Base-by-base conservation (phyloP, 2,888 invertebrate species). In the Anoplius nigerrimus region DNA sequence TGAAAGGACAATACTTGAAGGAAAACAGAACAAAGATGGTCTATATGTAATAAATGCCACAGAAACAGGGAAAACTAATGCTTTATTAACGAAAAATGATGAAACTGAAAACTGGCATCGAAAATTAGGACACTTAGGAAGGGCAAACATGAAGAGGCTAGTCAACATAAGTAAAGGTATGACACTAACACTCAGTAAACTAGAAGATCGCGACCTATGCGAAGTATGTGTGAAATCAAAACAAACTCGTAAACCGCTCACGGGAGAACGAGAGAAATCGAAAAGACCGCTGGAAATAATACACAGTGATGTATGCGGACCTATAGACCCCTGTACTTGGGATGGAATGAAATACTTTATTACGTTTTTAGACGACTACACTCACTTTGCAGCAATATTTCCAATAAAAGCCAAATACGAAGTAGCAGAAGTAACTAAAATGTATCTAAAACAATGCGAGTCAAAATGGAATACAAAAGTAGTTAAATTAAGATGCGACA, bases 341-440 rank as follows among this genome's bases (percentile, higher is more conserved):
- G 79, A 81, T 42, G 75, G 69, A 15, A 76, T 75, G 27, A 67
- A 21, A 5, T 62, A 64, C 53, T 45, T 27, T 61, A 52, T 56
- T 4, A 69, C 76, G 0, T 75, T 82, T 42, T 78, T 84, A 13
- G 84, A 85, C 52, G 84, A 84, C 52, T 83, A 66, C 60, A 82
- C 83, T 0, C 82, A 82, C 46, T 78, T 74, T 43, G 67, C 70
- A 0, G 62, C 43, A 0, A 27, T 18, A 6, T 79, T 76, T 13
- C 16, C 21, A 5, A 2, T 74, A 22, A 22, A 63, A 52, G n/a
- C 52, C 0, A 79, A 84, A 64, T 66, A 69, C n/a, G 83, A 85
- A 65, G 80, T 81, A 2, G 68, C 75, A 6, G n/a, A 61, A 18
- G 74, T 73, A 27, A 73, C 84, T 22, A 82, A 78, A 62, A 55